Evolutionary conservation across 2,113 vertebrate genomes (phyloP).

Genomic region (Taurulus bubalis): DNA sequence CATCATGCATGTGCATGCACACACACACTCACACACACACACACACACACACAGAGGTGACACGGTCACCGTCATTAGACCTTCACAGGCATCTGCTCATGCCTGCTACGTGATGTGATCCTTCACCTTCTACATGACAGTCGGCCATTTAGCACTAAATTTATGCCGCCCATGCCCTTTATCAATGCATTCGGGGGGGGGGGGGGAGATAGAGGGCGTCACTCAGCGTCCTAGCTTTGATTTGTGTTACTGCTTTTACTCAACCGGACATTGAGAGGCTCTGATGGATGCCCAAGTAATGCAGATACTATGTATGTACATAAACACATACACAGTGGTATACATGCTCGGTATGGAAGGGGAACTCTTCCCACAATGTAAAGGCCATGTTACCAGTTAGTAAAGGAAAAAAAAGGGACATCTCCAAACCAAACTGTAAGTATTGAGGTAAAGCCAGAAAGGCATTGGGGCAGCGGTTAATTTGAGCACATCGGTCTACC

Average conservation of each 20-base stretch:
- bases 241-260: conserved; percentile 77
- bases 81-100: conserved; percentile 80
- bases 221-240: conserved; percentile 83
- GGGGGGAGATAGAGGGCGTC: conserved; percentile 86
- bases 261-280: conserved; percentile 67
- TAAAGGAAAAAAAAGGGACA: not conserved
- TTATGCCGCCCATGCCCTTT: conserved; percentile 83
- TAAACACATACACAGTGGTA: conserved; percentile 18
- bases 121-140: conserved; percentile 80
- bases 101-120: conserved; percentile 77
- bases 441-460: not conserved
- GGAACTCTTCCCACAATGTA: not conserved
- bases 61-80: conserved; percentile 82
- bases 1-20: conserved; percentile 49
- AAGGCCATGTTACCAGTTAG: not conserved
- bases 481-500: not conserved
- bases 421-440: not conserved
- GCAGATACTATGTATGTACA: conserved; percentile 36
- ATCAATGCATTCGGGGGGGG: conserved; percentile 80
- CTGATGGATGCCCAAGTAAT: conserved; percentile 53
- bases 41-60: conserved; percentile 55
- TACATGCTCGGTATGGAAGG: not conserved
- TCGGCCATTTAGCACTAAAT: conserved; percentile 78
- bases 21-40: conserved; percentile 17
- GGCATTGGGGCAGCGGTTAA: not conserved